These are phyloP conservation scores for Hypotaenidia philippensis DNA, from an alignment of 2,797 vertebrate genomes.

Conservation along the genomic window DNA sequence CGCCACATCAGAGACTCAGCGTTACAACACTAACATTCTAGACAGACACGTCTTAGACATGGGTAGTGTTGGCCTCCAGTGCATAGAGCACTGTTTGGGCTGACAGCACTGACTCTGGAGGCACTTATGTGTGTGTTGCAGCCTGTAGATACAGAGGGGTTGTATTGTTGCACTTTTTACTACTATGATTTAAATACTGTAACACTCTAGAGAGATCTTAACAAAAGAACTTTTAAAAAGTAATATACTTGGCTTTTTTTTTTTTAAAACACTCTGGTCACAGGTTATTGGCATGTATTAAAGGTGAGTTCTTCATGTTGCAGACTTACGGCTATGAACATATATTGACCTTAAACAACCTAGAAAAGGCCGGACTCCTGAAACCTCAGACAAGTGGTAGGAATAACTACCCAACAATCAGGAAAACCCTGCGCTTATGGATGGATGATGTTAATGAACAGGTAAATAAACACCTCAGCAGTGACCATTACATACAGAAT, in stretches of 20 bases:
- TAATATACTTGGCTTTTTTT: background rate
- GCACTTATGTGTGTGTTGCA: background rate
- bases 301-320: background rate
- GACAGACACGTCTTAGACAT: background rate
- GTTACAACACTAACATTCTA: background rate
- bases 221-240: background rate
- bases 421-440: constrained; percentile 96
- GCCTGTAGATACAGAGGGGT: background rate
- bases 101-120: background rate
- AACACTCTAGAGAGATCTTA: background rate
- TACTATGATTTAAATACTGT: background rate
- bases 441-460: constrained; percentile 99
- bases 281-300: background rate
- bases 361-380: constrained; percentile 93
- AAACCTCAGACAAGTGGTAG: constrained; percentile 88
- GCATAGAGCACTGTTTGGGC: background rate
- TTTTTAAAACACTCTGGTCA: background rate
- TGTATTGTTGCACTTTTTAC: background rate
- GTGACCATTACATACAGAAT: accelerated
- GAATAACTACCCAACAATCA: constrained; percentile 96
- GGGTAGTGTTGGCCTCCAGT: background rate
- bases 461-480: constrained; percentile 55
- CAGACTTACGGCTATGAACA: constrained; percentile 97
- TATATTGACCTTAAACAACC: constrained; percentile 92
- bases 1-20: background rate